Percentiles rank a stretch among this genome's conserved stretches.
These are phyloP conservation scores for Cotesia congregata DNA, from an alignment of 2,888 invertebrate genomes.

Conservation along the genomic window DNA sequence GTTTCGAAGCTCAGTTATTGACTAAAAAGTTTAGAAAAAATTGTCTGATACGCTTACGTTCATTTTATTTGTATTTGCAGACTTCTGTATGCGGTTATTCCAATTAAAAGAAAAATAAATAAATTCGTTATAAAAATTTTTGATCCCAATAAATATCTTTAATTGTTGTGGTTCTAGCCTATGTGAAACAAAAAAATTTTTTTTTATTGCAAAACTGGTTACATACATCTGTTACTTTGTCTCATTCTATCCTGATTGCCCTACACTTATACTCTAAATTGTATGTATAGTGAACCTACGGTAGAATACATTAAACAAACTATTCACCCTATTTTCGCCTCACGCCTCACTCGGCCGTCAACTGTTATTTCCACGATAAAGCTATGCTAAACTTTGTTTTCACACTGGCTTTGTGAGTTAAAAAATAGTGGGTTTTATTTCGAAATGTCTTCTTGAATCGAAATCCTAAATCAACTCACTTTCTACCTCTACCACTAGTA, in stretches of 20 bases:
- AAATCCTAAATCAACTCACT: slow-evolving; percentile 15
- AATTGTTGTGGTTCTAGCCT: no score
- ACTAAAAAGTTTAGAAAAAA: no score
- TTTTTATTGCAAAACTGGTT: no score
- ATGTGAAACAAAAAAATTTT: no score
- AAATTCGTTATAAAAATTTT: no score
- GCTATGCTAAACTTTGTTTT: slow-evolving; percentile 48
- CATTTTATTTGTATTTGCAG: no score
- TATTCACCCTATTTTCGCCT: slow-evolving; percentile 12
- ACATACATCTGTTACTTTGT: no score
- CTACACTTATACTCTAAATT: neutral
- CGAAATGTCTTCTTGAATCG: slow-evolving; percentile 2
- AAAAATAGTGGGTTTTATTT: slow-evolving; percentile 22
- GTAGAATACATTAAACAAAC: slow-evolving; percentile 19
- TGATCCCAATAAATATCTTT: no score
- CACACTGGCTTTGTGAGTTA: slow-evolving; percentile 31
- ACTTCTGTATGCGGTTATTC: no score
- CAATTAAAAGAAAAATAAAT: no score
- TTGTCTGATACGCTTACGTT: no score
- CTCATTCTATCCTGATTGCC: neutral
- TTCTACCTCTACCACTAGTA: neutral
- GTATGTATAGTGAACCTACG: neutral
- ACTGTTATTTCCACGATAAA: slow-evolving; percentile 43
- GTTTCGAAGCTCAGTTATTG: no score
- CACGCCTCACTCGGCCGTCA: neutral